phyloP scores from a whole-genome alignment of 2,113 vertebrate genomes.

The Camarhynchus parvulus region DNA sequence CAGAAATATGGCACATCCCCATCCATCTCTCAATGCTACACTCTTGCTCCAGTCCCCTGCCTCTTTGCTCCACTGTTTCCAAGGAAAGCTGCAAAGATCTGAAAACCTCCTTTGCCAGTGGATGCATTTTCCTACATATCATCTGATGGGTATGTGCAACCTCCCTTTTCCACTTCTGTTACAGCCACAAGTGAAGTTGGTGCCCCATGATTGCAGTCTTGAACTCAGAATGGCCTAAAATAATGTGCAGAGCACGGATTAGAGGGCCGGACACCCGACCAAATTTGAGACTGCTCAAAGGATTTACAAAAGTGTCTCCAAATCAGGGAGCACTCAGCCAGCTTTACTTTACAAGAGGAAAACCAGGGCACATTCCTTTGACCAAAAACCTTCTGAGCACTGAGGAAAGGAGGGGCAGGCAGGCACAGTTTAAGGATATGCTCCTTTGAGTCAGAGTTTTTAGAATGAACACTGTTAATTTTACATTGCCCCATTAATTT shows the following conservation, averaged over 20 bases:
- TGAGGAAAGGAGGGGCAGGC: background rate
- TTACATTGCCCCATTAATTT: background rate
- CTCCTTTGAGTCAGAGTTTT: background rate
- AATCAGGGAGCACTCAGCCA: background rate
- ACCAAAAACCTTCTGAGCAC: background rate
- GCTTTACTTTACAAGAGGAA: background rate
- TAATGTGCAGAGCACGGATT: background rate
- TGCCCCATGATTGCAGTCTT: background rate
- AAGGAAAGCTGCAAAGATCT: background rate
- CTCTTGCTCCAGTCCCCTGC: background rate
- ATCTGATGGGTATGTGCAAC: background rate
- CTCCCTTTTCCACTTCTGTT: background rate
- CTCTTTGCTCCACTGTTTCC: background rate
- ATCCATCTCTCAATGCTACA: background rate
- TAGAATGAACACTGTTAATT: background rate
- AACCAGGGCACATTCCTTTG: background rate
- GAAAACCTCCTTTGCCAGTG: background rate
- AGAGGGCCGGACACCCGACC: background rate
- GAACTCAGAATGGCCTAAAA: background rate
- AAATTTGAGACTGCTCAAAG: background rate
- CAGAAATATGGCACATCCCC: background rate
- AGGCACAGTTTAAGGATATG: background rate
- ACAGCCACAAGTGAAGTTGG: background rate
- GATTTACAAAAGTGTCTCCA: background rate
- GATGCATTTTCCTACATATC: background rate